Evolutionary conservation across 2,113 vertebrate genomes (phyloP).

Genomic region (Sebastes fasciatus): DNA sequence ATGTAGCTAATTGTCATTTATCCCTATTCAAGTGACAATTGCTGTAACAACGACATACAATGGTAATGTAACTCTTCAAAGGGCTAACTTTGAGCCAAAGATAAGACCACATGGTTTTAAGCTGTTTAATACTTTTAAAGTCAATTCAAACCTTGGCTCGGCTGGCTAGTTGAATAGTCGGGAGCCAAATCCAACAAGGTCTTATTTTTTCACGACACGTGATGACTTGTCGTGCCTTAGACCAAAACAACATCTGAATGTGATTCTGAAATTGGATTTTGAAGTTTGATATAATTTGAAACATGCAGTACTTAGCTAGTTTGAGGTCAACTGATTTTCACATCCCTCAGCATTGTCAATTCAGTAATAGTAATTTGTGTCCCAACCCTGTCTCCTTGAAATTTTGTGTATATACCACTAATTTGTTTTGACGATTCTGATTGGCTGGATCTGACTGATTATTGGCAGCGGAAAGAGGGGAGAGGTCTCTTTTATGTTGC

Average conservation of each 20-base stretch:
- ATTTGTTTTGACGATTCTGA: not conserved
- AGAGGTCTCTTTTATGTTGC: not conserved
- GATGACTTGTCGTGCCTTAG: not conserved
- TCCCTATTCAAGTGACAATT: slow-evolving; percentile 21
- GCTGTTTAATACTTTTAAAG: slow-evolving; percentile 47
- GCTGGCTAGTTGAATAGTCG: slow-evolving; percentile 1
- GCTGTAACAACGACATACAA: slow-evolving; percentile 10
- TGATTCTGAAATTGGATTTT: not conserved
- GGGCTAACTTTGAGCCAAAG: slow-evolving; percentile 37
- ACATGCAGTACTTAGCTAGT: not conserved
- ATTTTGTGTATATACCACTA: not conserved
- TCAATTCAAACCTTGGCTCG: slow-evolving; percentile 21
- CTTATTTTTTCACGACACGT: slow-evolving; percentile 8
- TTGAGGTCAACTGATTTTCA: not conserved
- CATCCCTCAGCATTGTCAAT: not conserved
- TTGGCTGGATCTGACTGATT: not conserved
- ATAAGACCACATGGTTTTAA: slow-evolving; percentile 39
- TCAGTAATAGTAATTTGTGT: not conserved
- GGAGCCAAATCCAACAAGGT: slow-evolving; percentile 39
- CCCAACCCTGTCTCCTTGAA: not conserved
- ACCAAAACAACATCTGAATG: not conserved
- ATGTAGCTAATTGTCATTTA: slow-evolving; percentile 21
- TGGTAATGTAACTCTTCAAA: slow-evolving; percentile 5
- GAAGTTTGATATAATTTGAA: not conserved
- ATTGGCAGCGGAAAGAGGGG: not conserved